A percentile compares a stretch with the other conserved stretches of the same genome.
phyloP scores from a whole-genome alignment of 2,797 vertebrate species.

The Neopelma chrysocephalum region DNA sequence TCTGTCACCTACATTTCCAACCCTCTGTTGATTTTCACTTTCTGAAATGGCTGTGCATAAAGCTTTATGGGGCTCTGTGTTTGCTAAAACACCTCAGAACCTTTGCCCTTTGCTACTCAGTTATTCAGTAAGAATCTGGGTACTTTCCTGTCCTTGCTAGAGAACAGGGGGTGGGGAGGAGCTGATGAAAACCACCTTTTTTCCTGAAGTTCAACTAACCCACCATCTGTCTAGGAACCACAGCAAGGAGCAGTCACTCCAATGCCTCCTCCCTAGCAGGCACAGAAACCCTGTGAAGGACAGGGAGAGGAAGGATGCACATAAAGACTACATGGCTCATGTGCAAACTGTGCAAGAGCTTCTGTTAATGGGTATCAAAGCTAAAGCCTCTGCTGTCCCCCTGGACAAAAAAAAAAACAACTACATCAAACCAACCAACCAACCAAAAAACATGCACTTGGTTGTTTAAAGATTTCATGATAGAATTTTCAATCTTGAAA shows the following conservation, averaged over 20 bases:
- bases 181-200: neutral
- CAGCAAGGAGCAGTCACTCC: neutral
- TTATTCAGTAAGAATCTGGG: neutral
- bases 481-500: neutral
- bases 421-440: neutral
- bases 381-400: neutral
- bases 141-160: neutral
- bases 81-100: neutral
- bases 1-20: neutral
- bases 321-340: accelerated
- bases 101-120: neutral
- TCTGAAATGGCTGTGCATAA: neutral
- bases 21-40: neutral
- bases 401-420: neutral
- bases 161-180: neutral
- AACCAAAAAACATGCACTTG: neutral
- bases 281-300: neutral
- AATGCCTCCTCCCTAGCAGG: neutral
- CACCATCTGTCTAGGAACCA: neutral
- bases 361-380: neutral
- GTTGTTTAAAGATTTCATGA: neutral
- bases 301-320: neutral
- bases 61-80: neutral
- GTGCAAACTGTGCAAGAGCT: accelerated
- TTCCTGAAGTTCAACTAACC: neutral